These are phyloP conservation scores for Chrysomela aeneicollis DNA, from an alignment of 2,888 invertebrate genomes.

Conservation along the genomic window DNA sequence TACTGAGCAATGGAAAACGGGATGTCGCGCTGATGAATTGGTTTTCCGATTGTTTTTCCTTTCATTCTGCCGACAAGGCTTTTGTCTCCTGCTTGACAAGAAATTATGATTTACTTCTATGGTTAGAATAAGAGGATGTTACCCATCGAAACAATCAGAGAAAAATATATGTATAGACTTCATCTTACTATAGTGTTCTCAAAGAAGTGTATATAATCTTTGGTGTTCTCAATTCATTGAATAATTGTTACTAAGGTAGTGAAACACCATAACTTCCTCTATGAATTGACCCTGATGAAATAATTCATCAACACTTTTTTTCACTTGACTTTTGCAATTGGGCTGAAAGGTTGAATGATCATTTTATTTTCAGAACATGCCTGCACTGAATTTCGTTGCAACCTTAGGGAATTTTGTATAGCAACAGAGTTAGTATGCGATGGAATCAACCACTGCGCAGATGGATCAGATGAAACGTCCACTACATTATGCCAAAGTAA, in stretches of 20 bases:
- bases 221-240: too few relatives aligned
- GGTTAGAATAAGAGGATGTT: neutral
- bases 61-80: neutral
- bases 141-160: neutral
- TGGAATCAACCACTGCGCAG: slow-evolving; percentile 92
- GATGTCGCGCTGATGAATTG: slow-evolving; percentile 2
- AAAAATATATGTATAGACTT: too few relatives aligned
- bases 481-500: slow-evolving; percentile 87
- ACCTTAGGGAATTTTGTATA: slow-evolving; percentile 89
- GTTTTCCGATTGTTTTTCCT: slow-evolving; percentile 2
- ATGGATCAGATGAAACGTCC: slow-evolving; percentile 90
- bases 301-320: too few relatives aligned
- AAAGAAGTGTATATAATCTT: too few relatives aligned
- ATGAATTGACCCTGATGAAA: too few relatives aligned
- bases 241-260: too few relatives aligned
- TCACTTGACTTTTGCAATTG: too few relatives aligned
- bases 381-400: slow-evolving; percentile 89
- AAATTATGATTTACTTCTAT: neutral
- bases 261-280: too few relatives aligned
- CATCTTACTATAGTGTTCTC: too few relatives aligned
- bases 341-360: neutral
- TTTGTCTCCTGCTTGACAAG: neutral
- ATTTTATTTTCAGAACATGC: slow-evolving; percentile 76
- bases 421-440: slow-evolving; percentile 91
- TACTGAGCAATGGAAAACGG: neutral